Conservation (phyloP, 2,113 vertebrate species). For the Malurus elegans region DNA sequence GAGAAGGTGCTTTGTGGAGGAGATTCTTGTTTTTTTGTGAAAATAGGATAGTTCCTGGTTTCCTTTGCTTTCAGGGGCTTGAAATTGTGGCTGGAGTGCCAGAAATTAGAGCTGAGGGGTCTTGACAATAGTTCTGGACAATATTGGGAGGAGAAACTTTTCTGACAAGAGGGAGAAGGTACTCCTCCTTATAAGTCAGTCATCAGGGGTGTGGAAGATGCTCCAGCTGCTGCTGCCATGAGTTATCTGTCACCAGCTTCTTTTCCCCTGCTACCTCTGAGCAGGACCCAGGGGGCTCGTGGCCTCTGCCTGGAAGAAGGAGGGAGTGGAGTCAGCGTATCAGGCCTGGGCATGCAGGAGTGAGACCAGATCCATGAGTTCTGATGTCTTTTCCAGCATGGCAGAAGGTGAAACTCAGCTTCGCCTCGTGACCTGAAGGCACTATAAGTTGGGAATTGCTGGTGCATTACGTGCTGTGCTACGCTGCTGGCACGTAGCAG, state of each 20-base stretch:
- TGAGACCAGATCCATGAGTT: background rate
- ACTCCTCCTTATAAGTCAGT: background rate
- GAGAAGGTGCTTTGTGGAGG: background rate
- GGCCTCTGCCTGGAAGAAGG: background rate
- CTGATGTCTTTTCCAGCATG: background rate
- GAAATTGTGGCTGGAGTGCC: background rate
- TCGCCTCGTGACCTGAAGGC: background rate
- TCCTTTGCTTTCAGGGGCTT: background rate
- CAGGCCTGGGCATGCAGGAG: background rate
- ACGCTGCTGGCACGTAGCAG: fast-evolving
- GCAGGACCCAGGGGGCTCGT: background rate
- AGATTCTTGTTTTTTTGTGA: background rate
- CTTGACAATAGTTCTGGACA: background rate
- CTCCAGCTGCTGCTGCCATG: background rate
- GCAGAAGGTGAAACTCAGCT: background rate
- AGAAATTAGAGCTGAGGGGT: background rate
- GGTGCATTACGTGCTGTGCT: background rate
- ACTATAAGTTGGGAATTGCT: background rate
- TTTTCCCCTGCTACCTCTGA: background rate
- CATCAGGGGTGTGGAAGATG: background rate
- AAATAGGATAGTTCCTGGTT: background rate
- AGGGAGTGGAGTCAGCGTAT: background rate
- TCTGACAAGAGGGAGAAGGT: background rate
- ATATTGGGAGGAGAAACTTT: background rate
- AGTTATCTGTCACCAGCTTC: background rate